These are phyloP conservation scores for Coregonus clupeaformis DNA, from an alignment of 2,113 vertebrate species.

Conservation along the genomic window DNA sequence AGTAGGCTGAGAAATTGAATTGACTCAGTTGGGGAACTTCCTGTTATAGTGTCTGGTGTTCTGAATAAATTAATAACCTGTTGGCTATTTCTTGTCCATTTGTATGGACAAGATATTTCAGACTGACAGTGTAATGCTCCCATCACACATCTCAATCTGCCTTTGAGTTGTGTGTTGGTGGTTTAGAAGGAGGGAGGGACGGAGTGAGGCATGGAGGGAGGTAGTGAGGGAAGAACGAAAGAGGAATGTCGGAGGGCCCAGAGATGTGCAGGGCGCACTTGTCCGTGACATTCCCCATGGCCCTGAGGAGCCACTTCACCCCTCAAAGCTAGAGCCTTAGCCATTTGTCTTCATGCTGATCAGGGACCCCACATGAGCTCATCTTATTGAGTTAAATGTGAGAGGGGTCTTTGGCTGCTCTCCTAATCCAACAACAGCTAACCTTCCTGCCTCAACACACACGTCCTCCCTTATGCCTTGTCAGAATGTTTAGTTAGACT, in stretches of 20 bases:
- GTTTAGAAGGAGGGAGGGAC: neutral
- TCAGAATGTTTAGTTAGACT: neutral
- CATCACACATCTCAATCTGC: neutral
- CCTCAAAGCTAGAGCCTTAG: slow-evolving; percentile 14
- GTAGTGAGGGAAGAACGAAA: neutral
- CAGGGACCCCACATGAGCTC: slow-evolving; percentile 8
- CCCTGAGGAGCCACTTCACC: slow-evolving; percentile 30
- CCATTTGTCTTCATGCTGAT: neutral
- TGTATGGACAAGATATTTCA: neutral
- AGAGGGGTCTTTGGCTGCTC: neutral
- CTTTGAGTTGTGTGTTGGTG: neutral
- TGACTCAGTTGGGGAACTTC: neutral
- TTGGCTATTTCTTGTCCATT: neutral
- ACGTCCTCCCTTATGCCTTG: neutral
- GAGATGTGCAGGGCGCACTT: neutral
- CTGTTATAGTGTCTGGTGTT: neutral
- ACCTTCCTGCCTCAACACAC: neutral
- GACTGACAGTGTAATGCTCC: slow-evolving; percentile 2
- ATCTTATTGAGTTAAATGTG: neutral
- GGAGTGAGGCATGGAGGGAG: neutral
- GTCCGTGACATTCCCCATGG: slow-evolving; percentile 26
- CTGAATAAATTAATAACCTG: neutral
- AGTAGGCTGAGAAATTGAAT: neutral
- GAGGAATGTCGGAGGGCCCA: neutral
- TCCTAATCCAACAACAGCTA: neutral